Conservation (phyloP, 2,888 invertebrate species). For the Cryptocephalus primarius region DNA sequence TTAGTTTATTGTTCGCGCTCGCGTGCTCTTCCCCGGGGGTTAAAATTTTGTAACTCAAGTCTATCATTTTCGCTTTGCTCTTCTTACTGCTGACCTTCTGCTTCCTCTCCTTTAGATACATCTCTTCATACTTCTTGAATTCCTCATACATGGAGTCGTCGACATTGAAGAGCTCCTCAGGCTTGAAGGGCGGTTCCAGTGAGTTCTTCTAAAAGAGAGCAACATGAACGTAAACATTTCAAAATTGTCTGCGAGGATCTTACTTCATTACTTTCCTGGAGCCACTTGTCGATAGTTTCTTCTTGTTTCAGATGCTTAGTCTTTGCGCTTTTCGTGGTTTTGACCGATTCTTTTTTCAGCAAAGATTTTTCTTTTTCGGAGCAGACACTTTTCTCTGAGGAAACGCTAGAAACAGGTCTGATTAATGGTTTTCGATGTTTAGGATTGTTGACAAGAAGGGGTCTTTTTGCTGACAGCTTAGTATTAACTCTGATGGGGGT, state of each 20-base stretch:
- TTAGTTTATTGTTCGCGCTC: slow-evolving; percentile 28
- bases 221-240: neutral
- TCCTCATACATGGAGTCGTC: slow-evolving; percentile 35
- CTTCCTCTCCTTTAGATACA: slow-evolving; percentile 31
- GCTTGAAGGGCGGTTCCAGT: slow-evolving; percentile 11
- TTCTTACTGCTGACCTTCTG: slow-evolving; percentile 22
- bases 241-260: neutral
- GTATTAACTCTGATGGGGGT: no score
- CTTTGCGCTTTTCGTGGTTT: no score
- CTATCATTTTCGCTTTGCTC: slow-evolving; percentile 17
- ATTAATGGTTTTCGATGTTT: slow-evolving; percentile 7
- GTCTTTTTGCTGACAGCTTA: neutral
- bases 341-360: no score
- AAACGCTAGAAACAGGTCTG: slow-evolving; percentile 10
- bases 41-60: slow-evolving; percentile 14
- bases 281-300: no score
- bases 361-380: slow-evolving; percentile 23
- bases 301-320: no score
- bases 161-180: slow-evolving; percentile 30
- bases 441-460: slow-evolving; percentile 2
- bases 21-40: slow-evolving; percentile 28
- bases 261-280: no score
- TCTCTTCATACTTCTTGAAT: slow-evolving; percentile 34
- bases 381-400: slow-evolving; percentile 5
- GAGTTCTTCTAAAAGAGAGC: slow-evolving; percentile 6